Conservation (phyloP, 2,797 vertebrate species). For the Rhynchotus rufescens region DNA sequence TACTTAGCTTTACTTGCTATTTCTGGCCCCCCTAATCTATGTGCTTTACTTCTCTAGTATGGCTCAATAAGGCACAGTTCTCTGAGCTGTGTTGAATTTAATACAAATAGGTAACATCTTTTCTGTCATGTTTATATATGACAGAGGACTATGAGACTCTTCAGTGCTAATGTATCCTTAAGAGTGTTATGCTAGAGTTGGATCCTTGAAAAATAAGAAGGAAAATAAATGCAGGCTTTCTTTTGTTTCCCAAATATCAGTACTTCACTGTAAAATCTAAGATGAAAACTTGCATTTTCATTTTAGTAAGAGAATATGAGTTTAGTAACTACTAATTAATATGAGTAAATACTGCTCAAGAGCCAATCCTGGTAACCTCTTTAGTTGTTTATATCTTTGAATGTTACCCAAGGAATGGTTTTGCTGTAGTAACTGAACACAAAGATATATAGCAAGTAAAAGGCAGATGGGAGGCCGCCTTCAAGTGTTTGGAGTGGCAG, state of each 20-base stretch:
- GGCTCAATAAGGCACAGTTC: not conserved
- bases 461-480: constrained; percentile 62
- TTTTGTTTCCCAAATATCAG: not conserved
- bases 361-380: not conserved
- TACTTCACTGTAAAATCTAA: not conserved
- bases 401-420: constrained; percentile 45
- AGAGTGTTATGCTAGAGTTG: not conserved
- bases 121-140: not conserved
- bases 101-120: not conserved
- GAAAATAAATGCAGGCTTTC: not conserved
- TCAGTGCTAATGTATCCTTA: not conserved
- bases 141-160: not conserved
- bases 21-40: not conserved
- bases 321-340: not conserved
- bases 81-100: not conserved
- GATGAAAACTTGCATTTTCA: not conserved
- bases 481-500: constrained; percentile 70
- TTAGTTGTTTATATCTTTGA: constrained; percentile 29
- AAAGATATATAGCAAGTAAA: constrained; percentile 63
- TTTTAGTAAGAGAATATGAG: not conserved
- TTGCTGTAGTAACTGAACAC: constrained; percentile 70
- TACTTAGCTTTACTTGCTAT: not conserved
- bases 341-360: not conserved
- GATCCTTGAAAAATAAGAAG: not conserved
- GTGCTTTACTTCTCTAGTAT: not conserved